Evolutionary conservation across 2,797 vertebrate species (phyloP), one percentile per base, ranked within the genome.

Genomic region (Hippocampus kuda): DNA sequence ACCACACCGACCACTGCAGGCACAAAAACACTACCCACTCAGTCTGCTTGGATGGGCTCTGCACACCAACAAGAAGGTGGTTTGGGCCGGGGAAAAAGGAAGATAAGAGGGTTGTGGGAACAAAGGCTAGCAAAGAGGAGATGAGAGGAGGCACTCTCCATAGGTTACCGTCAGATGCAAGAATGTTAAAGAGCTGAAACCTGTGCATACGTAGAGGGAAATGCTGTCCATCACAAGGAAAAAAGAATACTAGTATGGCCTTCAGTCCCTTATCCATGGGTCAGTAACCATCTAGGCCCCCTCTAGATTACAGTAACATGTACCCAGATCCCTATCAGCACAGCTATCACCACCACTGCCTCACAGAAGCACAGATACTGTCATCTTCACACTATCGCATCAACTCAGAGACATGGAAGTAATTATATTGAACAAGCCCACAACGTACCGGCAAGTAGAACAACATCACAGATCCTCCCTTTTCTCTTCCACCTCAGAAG

Each of bases 291-390:
- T 81, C 79, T 73, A 70, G 81, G 80, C 84, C 87, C 82, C 83
- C 89, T 83, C 75, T 81, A 82, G 80, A 88, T 82, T 83, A 83
- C 82, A 67, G 85, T 77, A 82, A 81, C 89, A 88, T 90, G 86
- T 88, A 89, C 88, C 87, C 88, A 89, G 87, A 91, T 92, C 77
- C 85, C 90, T 91, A 93, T 94, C 90, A 88, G 88, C 89, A 75
- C 70, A 88, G 82, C 87, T 83, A 89, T 86, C 83, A 88, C 83
- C 83, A 81, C 72, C 69, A 53, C 84, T 88, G 83, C 82, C 77
- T 82, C 71, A 65, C 76, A 72, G 81, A 87, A 73, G 74, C 79
- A 76, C 59, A 82, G 85, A 86, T 87, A 86, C 80, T 82, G 87
- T 88, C 87, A 85, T 82, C 83, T 70, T 88, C 87, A 81, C 76